Base-by-base conservation (phyloP, 2,113 vertebrate species). In the Oncorhynchus kisutch region DNA sequence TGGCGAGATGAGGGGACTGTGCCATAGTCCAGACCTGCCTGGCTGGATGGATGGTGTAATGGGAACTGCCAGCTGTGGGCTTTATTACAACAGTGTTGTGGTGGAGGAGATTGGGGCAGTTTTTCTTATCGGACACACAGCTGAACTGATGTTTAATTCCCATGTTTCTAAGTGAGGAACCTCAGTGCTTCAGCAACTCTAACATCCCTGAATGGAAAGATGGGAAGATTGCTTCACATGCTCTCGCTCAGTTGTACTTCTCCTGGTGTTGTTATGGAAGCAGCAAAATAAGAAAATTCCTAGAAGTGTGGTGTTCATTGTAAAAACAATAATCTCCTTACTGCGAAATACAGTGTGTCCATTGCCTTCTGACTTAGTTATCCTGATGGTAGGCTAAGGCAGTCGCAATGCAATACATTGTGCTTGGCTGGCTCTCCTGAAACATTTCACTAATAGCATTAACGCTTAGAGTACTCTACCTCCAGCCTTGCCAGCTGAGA, bases 371-470 rank as follows among this genome's bases (percentile, higher is more conserved):
- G 20, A 62, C 59, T 62, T 62, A 54, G 14, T 4, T 27, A 31
- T 69, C 8, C 18, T 69, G 31, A 7, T 45, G 20, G 67, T 67
- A 34, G 34, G 39, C 39, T 45, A 45, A 45, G 39, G 81, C 76
- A 84, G 72, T 82, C 87, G 87, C 86, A 83, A 80, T 78, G 86
- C 88, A 91, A 93, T 89, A 87, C 86, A 87, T 87, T 88, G 86
- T 88, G 86, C 89, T 90, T 94, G 92, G 91, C 89, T 91, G 90
- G 89, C 86, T 92, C 91, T 93, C 93, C 90, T 92, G 88, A 93
- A 91, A 93, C 89, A 91, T 92, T 92, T 89, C 91, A 89, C 90
- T 94, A 93, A 93, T 94, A 87, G 87, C 89, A 91, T 93, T 93
- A 93, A 88, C 89, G 89, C 88, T 86, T 85, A 82, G 88, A 93